These are phyloP conservation scores for Hyperoplus lanceolatus DNA, from an alignment of 2,797 vertebrate genomes.

Conservation along the genomic window DNA sequence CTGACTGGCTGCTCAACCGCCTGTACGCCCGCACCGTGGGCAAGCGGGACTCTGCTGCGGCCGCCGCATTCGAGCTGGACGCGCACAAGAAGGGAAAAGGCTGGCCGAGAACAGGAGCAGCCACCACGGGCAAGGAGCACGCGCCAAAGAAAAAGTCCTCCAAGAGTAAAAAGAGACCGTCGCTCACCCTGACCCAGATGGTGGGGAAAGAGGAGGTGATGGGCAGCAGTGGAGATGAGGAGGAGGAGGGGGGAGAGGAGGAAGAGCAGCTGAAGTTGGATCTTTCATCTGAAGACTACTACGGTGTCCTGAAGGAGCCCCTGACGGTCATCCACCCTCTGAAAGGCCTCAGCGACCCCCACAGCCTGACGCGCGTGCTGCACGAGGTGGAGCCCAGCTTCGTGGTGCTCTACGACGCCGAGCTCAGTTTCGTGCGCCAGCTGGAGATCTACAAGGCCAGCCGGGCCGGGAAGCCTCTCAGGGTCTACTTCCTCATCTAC, in stretches of 20 bases:
- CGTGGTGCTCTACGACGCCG: slow-evolving; percentile 93
- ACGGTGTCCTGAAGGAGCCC: slow-evolving; percentile 92
- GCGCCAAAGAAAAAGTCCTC: slow-evolving; percentile 74
- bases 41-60: slow-evolving; percentile 80
- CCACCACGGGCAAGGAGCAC: slow-evolving; percentile 75
- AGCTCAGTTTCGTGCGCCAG: slow-evolving; percentile 94
- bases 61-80: slow-evolving; percentile 66
- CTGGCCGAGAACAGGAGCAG: slow-evolving; percentile 64
- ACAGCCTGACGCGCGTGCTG: slow-evolving; percentile 92
- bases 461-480: slow-evolving; percentile 91
- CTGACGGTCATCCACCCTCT: slow-evolving; percentile 94
- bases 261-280: slow-evolving; percentile 84
- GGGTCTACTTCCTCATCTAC: slow-evolving; percentile 98
- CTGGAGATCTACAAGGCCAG: slow-evolving; percentile 95
- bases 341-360: slow-evolving; percentile 92
- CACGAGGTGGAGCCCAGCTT: slow-evolving; percentile 94
- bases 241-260: slow-evolving; percentile 70
- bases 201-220: slow-evolving; percentile 77
- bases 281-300: slow-evolving; percentile 91
- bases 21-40: slow-evolving; percentile 91
- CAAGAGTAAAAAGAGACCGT: slow-evolving; percentile 82
- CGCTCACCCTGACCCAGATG: slow-evolving; percentile 91
- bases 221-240: slow-evolving; percentile 81
- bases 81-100: slow-evolving; percentile 78
- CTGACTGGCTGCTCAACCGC: slow-evolving; percentile 88